Base-by-base conservation (phyloP, 1,140 invertebrate species). In the Heliconius hewitsoni region DNA sequence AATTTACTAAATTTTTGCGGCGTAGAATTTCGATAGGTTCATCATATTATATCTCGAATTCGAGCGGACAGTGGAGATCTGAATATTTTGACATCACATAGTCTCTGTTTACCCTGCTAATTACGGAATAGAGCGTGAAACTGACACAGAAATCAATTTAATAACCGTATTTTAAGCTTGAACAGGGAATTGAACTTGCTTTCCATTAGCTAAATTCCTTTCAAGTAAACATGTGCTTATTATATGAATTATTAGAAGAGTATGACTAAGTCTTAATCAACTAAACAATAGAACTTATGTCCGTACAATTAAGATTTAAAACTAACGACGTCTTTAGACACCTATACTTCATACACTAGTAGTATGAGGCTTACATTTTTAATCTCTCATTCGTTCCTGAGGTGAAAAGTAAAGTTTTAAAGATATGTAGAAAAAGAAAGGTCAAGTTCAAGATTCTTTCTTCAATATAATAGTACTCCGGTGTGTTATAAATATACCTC, bases 381-480 rank as follows among this genome's bases (percentile, higher is more conserved):
- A 60, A 23, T 60, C 55, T 60, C 19, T 27, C 8, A 23, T 60
- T 23, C 9, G 55, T 60, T 60, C 8, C 55, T 60, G n/a, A 60
- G 19, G 18, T n/a, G 6, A 27, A 27, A 60, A 23, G 18, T 52
- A n/a, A 23, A n/a, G 23, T 23, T 60, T 60, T 60, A 23, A 60
- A 60, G 55, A 19, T 19, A 60, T 9, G n/a, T 60, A 9, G 55
- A n/a, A 60, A 23, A 60, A 55, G 52, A n/a, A 60, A 60, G 55
- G 55, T 60, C n/a, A 60, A n/a, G 55, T 60, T 60, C 55, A 60
- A 60, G 55, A 60, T 23, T 60, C n/a, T 60, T 60, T 60, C 19
- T 60, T n/a, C n/a, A 19, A n/a, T 19, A 55, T 55, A 55, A 55
- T n/a, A 46, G 13, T 46, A 46, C 42, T 46, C 13, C 13, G 42